Evolutionary conservation across 2,113 vertebrate genomes (phyloP), one percentile per base, ranked within the genome.

Genomic region (Aegypius monachus): DNA sequence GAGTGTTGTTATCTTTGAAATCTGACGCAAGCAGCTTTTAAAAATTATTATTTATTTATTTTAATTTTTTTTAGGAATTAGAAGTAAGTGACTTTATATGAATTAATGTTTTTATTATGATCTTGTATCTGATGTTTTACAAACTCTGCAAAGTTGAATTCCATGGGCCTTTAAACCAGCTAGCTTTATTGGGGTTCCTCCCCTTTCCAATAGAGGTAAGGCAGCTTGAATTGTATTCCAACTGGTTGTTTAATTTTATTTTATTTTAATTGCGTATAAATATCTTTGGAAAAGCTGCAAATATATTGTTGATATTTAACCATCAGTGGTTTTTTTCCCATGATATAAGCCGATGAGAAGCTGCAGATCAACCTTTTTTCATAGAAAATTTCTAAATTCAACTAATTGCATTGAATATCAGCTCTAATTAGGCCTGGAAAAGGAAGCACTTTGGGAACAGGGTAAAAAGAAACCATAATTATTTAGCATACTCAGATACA

Each of bases 331-430:
- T 4, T 52, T 26, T 86, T 67, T 27, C 7, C 25, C 6, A 10
- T 81, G 42, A 20, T 79, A 45, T 2, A 63, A 78, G 23, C 56
- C 6, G 16, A 88, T 88, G 43, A 72, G 58, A 79, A 85, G 31
- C 62, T 92, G 43, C 73, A 85, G 48, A 77, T 45, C 20, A 86
- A 71, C 14, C 32, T 62, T 75, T 91, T 62, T 78, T 62, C 65
- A 48, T 56, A 79, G 77, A 36, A 92, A 87, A 84, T 56, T 34
- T 95, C 43, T 89, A 91, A 95, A 94, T 96, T 87, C 86, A 71
- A 68, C 86, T 89, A 97, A 94, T 95, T 95, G 34, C 88, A 66
- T 22, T 95, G 93, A 93, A 87, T 92, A 80, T 87, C 86, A 75
- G 56, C 68, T 85, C 74, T 93, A 97, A 95, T 95, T 97, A 93